A percentile compares a stretch with the other conserved stretches of the same genome.
Conservation (phyloP, 1,140 invertebrate genomes). For the Physella acuta region DNA sequence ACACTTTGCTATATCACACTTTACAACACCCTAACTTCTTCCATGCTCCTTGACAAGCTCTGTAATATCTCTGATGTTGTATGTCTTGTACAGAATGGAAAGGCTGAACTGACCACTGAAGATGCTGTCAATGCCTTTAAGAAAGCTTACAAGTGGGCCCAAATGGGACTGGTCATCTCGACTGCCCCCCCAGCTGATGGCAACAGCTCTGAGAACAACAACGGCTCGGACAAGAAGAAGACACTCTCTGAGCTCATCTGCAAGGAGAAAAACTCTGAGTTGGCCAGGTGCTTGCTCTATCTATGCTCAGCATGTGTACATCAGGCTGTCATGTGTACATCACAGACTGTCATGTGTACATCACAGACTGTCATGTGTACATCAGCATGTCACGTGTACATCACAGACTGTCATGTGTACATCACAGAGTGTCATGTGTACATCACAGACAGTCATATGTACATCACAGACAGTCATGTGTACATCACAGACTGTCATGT, state of each 20-base stretch:
- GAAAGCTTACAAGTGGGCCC: conserved; percentile 59
- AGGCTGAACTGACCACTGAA: conserved; percentile 51
- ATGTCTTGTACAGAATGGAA: conserved; percentile 11
- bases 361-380: no score
- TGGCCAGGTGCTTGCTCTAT: conserved; percentile 46
- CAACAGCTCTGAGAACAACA: conserved; percentile 32
- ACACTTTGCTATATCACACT: no score
- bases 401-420: no score
- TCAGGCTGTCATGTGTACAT: no score
- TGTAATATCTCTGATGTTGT: neutral
- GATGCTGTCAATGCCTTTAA: conserved; percentile 52
- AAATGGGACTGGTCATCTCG: conserved; percentile 57
- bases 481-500: no score
- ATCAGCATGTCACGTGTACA: no score
- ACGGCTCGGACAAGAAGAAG: conserved; percentile 51
- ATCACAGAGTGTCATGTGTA: no score
- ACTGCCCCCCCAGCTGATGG: conserved; percentile 57
- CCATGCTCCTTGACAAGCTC: neutral
- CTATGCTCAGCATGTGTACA: no score
- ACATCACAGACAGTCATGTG: no score
- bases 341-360: no score
- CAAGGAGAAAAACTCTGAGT: conserved; percentile 58
- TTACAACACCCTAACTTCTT: neutral
- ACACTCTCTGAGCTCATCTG: conserved; percentile 51
- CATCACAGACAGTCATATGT: no score